Percentiles rank a stretch among this genome's conserved stretches.
Evolutionary conservation across 37 sponge, comb jelly and placozoan species (phyloP).

Genomic region (Agelas oroides): DNA sequence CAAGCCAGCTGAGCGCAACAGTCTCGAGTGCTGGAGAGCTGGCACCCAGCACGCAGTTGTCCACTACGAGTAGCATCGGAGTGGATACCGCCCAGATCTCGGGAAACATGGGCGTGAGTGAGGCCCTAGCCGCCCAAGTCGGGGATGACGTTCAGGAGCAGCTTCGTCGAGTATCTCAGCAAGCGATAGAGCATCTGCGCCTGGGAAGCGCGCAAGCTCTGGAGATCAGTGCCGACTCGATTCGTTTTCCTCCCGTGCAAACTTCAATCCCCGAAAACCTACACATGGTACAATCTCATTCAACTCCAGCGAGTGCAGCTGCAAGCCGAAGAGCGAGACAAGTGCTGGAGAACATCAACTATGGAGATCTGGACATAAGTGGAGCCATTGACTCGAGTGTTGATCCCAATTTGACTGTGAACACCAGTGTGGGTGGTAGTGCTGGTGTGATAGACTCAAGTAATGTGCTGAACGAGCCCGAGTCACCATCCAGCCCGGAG

Average conservation of each 20-base stretch:
- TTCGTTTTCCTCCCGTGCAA: background rate
- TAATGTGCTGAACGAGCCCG: slow-evolving; percentile 49
- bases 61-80: background rate
- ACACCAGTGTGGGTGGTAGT: background rate
- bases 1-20: background rate
- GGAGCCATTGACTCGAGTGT: slow-evolving; percentile 6
- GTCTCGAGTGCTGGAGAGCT: background rate
- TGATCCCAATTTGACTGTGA: background rate
- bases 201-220: slow-evolving; percentile 15
- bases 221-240: slow-evolving; percentile 18
- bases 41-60: no score
- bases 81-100: background rate
- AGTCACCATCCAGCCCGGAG: slow-evolving; percentile 50
- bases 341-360: slow-evolving; percentile 2
- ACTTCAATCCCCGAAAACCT: no score
- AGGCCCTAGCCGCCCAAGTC: background rate
- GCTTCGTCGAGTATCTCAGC: background rate
- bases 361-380: slow-evolving; percentile 29
- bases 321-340: background rate
- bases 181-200: slow-evolving; percentile 36
- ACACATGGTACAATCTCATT: no score
- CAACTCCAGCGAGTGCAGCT: no score
- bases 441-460: background rate
- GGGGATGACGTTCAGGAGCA: background rate
- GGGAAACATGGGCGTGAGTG: background rate